Conservation (phyloP, 2,888 invertebrate genomes). For the Muschampia plurimacula region DNA sequence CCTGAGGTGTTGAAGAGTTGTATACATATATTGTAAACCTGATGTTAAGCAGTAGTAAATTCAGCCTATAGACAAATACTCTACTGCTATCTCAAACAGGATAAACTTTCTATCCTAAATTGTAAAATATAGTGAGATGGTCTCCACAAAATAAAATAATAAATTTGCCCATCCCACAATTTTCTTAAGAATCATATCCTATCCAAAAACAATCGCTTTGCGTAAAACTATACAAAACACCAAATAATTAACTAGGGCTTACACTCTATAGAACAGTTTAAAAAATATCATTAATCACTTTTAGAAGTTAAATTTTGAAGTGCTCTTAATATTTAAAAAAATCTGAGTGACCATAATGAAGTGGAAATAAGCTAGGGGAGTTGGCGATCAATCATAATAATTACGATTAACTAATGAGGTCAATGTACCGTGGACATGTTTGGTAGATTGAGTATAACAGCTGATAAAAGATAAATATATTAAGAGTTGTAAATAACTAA, state of each 20-base stretch:
- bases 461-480: neutral
- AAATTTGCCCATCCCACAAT: too few relatives aligned
- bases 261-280: neutral
- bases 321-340: constrained; percentile 7
- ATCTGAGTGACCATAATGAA: constrained; percentile 18
- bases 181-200: too few relatives aligned
- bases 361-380: constrained; percentile 52
- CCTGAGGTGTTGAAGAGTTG: too few relatives aligned
- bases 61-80: too few relatives aligned
- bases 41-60: too few relatives aligned
- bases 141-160: too few relatives aligned
- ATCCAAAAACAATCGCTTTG: too few relatives aligned
- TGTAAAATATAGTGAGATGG: too few relatives aligned
- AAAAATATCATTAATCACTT: constrained; percentile 5
- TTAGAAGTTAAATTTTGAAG: constrained; percentile 12
- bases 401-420: constrained; percentile 48
- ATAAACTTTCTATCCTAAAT: too few relatives aligned
- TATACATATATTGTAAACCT: too few relatives aligned
- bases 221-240: neutral
- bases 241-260: neutral
- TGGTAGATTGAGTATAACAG: constrained; percentile 2
- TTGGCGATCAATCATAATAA: constrained; percentile 71
- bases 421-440: constrained; percentile 10
- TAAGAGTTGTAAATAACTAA: too few relatives aligned
- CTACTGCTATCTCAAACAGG: too few relatives aligned